These are phyloP conservation scores for Zeugodacus cucurbitae DNA, from an alignment of 1,140 invertebrate species.

Conservation along the genomic window DNA sequence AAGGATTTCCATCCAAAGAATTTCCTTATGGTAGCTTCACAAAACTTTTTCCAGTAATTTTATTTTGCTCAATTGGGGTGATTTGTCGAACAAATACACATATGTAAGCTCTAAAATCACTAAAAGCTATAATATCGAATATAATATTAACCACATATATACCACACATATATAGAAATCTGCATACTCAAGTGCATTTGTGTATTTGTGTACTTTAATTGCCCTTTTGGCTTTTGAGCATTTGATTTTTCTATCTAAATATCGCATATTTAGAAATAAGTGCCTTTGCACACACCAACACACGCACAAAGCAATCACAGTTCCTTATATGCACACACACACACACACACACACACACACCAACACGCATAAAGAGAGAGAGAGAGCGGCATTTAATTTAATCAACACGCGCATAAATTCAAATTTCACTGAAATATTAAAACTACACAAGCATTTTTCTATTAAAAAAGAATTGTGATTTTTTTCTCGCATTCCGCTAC, in stretches of 20 bases:
- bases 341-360: background rate
- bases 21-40: too few species aligned
- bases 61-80: too few species aligned
- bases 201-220: background rate
- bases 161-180: too few species aligned
- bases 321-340: background rate
- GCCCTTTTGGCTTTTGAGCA: background rate
- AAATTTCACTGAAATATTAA: conserved; percentile 23
- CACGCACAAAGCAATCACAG: background rate
- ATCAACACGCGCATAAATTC: conserved; percentile 22
- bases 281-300: background rate
- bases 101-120: too few species aligned
- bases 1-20: too few species aligned
- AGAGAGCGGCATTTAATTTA: background rate
- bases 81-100: too few species aligned
- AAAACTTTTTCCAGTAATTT: too few species aligned
- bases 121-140: too few species aligned
- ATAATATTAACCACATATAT: too few species aligned
- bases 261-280: background rate
- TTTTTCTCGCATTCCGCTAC: background rate
- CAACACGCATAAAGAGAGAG: background rate
- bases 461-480: background rate
- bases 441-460: background rate
- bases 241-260: too few species aligned
- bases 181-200: too few species aligned